Percentiles rank a stretch among this genome's conserved stretches.
phyloP scores from a whole-genome alignment of 1,140 invertebrate genomes.

The Papilio aristodemus region DNA sequence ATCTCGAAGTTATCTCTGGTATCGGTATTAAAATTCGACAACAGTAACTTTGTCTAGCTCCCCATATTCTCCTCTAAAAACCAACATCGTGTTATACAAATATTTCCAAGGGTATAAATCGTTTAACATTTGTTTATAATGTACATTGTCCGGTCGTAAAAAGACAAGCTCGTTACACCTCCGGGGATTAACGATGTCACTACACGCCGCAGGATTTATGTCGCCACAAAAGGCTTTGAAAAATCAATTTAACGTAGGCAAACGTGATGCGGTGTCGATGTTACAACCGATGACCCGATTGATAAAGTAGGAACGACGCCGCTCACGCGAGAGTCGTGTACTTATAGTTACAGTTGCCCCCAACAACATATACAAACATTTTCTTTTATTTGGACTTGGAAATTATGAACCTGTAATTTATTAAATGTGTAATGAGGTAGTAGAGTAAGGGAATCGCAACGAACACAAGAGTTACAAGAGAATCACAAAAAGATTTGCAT shows the following conservation, averaged over 20 bases:
- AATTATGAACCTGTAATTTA: no score
- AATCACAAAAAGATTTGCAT: no score
- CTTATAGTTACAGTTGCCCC: no score
- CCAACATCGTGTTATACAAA: not conserved
- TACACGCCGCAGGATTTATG: not conserved
- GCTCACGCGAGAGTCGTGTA: no score
- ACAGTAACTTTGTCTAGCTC: no score
- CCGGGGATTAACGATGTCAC: conserved; percentile 3
- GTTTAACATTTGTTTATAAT: not conserved
- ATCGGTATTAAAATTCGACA: no score
- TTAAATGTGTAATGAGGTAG: no score
- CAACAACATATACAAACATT: no score
- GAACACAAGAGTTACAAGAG: no score
- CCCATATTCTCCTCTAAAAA: not conserved
- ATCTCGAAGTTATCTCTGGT: no score
- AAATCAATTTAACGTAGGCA: not conserved
- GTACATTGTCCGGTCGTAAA: not conserved
- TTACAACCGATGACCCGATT: not conserved
- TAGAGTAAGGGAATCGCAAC: no score
- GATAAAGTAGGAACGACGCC: not conserved
- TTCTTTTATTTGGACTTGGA: no score
- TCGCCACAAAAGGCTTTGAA: not conserved
- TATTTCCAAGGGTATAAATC: not conserved
- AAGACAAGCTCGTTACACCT: not conserved
- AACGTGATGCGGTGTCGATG: not conserved